phyloP scores from a whole-genome alignment of 2,888 invertebrate genomes.

The Liodrosophila aerea region DNA sequence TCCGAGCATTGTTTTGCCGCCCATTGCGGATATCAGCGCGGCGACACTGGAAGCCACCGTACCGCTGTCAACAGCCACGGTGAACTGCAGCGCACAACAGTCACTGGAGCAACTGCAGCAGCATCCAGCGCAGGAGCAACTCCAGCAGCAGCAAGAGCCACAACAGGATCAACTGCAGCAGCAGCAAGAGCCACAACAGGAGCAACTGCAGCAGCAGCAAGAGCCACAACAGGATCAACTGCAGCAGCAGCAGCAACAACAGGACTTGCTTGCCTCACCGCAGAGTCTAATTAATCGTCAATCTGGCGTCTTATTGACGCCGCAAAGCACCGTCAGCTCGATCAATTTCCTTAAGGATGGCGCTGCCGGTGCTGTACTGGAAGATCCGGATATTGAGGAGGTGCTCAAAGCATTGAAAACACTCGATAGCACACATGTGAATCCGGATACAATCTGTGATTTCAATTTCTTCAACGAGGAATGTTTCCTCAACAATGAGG shows the following conservation, averaged over 20 bases:
- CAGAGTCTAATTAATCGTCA: slow-evolving; percentile 34
- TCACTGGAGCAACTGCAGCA: slow-evolving; percentile 3
- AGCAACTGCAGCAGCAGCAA: slow-evolving; percentile 15
- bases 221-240: slow-evolving; percentile 46
- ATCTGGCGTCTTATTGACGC: slow-evolving; percentile 63
- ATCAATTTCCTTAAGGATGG: slow-evolving; percentile 80
- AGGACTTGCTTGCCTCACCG: slow-evolving; percentile 44
- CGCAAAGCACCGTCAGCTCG: slow-evolving; percentile 69
- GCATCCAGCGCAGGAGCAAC: too few relatives aligned
- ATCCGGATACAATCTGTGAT: slow-evolving; percentile 78
- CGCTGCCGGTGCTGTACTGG: slow-evolving; percentile 84
- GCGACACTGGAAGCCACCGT: slow-evolving; percentile 22
- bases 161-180: slow-evolving; percentile 26
- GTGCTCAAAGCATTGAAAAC: slow-evolving; percentile 91
- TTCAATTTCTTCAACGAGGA: slow-evolving; percentile 80
- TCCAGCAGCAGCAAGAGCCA: slow-evolving; percentile 25
- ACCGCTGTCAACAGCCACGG: slow-evolving; percentile 17
- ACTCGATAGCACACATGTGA: slow-evolving; percentile 83
- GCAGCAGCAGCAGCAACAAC: slow-evolving; percentile 27
- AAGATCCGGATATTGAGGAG: slow-evolving; percentile 88
- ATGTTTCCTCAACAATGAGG: slow-evolving; percentile 64
- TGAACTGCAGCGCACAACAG: background rate
- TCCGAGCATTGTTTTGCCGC: slow-evolving; percentile 46
- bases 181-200: slow-evolving; percentile 14
- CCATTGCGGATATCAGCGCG: slow-evolving; percentile 39